phyloP scores from a whole-genome alignment of 2,113 vertebrate genomes.

The Stigmatopora nigra region DNA sequence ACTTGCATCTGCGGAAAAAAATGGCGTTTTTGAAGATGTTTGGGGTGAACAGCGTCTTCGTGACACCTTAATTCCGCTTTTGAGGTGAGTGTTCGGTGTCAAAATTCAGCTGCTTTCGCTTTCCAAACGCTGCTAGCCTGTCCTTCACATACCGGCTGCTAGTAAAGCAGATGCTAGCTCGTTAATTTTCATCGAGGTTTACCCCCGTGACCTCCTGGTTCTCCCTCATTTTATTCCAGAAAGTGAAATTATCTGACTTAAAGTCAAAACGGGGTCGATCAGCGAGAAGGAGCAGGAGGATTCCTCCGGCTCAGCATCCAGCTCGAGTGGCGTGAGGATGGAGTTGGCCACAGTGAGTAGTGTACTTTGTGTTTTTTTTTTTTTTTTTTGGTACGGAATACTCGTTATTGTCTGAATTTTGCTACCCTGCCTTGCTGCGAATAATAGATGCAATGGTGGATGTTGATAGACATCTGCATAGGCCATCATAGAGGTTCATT shows the following conservation, averaged over 20 bases:
- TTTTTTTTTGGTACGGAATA: not conserved
- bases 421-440: not conserved
- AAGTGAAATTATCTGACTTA: conserved; percentile 5
- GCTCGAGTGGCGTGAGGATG: conserved; percentile 40
- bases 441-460: not conserved
- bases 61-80: conserved; percentile 9
- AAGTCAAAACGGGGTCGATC: conserved; percentile 25
- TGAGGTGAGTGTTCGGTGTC: conserved; percentile 27
- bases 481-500: too few relatives aligned
- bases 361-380: too few relatives aligned
- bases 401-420: not conserved
- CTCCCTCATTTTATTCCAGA: not conserved
- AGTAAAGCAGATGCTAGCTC: conserved; percentile 13
- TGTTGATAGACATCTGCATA: too few relatives aligned
- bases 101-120: not conserved
- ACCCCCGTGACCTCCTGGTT: not conserved
- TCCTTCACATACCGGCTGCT: not conserved
- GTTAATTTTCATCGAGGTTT: not conserved
- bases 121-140: not conserved
- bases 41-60: not conserved
- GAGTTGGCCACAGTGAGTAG: conserved; percentile 57
- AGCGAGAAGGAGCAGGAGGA: conserved; percentile 21
- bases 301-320: conserved; percentile 15
- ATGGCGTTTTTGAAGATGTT: conserved; percentile 19
- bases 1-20: not conserved